These are phyloP conservation scores for Hymenopus coronatus DNA, from an alignment of 2,888 invertebrate genomes.

Conservation along the genomic window DNA sequence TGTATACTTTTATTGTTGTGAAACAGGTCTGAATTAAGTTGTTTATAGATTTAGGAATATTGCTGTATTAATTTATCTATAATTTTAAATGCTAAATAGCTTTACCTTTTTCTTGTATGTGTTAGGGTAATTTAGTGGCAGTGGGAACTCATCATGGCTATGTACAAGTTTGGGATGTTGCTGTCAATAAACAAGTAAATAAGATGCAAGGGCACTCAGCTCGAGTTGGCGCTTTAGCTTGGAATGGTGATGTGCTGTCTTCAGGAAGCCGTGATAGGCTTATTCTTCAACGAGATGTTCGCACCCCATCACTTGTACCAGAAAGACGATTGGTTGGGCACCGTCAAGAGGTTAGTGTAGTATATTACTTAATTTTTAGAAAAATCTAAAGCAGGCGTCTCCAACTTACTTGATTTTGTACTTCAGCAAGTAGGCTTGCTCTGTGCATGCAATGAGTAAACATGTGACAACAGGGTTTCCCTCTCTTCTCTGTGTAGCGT, in stretches of 20 bases:
- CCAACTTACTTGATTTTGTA: too few species aligned
- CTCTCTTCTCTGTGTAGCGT: too few species aligned
- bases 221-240: slow-evolving; percentile 88
- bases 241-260: slow-evolving; percentile 95
- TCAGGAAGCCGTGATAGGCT: slow-evolving; percentile 93
- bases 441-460: too few species aligned
- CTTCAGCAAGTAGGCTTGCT: too few species aligned
- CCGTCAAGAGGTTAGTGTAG: slow-evolving; percentile 75
- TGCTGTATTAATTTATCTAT: neutral
- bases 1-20: neutral
- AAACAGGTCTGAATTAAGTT: neutral
- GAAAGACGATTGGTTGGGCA: slow-evolving; percentile 86
- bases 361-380: neutral
- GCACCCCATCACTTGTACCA: slow-evolving; percentile 73
- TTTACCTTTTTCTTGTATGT: neutral
- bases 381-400: too few species aligned
- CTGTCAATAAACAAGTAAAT: slow-evolving; percentile 85
- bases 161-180: slow-evolving; percentile 98
- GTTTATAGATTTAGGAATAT: neutral
- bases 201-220: slow-evolving; percentile 90
- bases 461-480: too few species aligned
- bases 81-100: neutral
- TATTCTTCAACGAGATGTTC: slow-evolving; percentile 90
- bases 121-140: slow-evolving; percentile 84
- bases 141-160: slow-evolving; percentile 97